Conservation (phyloP, 2,797 vertebrate genomes). For the Orestias chungarensis region DNA sequence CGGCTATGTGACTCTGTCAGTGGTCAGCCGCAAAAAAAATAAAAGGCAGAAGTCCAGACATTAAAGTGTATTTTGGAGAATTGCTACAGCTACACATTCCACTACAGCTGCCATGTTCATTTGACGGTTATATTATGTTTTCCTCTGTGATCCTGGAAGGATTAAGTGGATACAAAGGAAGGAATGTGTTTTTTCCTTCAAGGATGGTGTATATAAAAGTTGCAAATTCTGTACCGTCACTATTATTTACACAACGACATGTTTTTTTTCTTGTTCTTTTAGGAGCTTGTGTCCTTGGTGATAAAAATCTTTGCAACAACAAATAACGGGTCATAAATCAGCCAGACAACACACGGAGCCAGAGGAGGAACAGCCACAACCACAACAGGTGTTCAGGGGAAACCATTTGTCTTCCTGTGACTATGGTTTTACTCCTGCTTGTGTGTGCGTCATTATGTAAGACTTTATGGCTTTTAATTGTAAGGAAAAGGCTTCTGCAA, state of each 20-base stretch:
- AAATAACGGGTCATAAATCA: constrained; percentile 72
- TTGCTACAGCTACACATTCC: constrained; percentile 51
- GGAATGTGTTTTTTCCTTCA: constrained; percentile 8
- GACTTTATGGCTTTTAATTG: constrained; percentile 11
- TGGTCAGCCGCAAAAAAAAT: constrained; percentile 39
- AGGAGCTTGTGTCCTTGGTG: constrained; percentile 63
- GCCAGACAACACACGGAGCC: constrained; percentile 46
- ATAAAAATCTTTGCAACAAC: constrained; percentile 74
- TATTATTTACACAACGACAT: constrained; percentile 49
- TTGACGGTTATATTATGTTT: constrained; percentile 33
- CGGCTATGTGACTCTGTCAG: constrained; percentile 21
- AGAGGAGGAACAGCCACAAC: constrained; percentile 64
- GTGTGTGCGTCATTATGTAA: constrained; percentile 25
- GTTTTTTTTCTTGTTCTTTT: constrained; percentile 41
- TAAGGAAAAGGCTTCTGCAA: constrained; percentile 22
- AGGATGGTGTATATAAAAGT: constrained; percentile 8
- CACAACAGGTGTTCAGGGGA: constrained; percentile 76
- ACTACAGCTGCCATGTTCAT: constrained; percentile 46
- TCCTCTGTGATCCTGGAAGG: constrained; percentile 5
- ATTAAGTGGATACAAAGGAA: background rate
- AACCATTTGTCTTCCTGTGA: constrained; percentile 72
- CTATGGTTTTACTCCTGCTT: constrained; percentile 34
- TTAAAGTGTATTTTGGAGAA: constrained; percentile 51
- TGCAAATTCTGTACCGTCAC: constrained; percentile 34
- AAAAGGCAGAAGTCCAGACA: constrained; percentile 26